These are phyloP conservation scores for Amphipyra berbera DNA, from an alignment of 2,888 invertebrate genomes.

Conservation along the genomic window DNA sequence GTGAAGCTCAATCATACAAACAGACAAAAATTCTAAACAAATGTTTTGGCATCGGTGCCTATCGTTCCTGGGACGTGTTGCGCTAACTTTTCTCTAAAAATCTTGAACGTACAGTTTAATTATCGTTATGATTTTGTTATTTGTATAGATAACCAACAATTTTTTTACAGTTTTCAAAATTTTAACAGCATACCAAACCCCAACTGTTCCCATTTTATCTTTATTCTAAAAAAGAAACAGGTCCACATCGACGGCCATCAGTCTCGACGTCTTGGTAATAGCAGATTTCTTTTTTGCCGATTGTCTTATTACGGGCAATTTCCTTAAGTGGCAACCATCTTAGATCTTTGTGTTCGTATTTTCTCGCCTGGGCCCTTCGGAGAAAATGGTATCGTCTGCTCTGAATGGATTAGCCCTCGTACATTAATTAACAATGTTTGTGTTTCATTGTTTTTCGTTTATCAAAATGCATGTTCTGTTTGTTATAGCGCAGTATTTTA, in stretches of 20 bases:
- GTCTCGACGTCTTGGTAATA: conserved; percentile 57
- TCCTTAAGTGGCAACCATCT: conserved; percentile 66
- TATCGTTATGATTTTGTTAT: no score
- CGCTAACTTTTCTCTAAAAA: no score
- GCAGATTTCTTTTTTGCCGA: conserved; percentile 65
- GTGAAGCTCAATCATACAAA: no score
- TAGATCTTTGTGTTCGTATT: conserved; percentile 55
- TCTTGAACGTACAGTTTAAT: no score
- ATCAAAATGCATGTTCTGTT: conserved; percentile 31
- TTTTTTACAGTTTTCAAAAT: no score
- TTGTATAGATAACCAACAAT: no score
- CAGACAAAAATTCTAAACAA: no score
- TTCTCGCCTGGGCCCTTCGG: conserved; percentile 46
- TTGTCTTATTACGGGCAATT: conserved; percentile 72
- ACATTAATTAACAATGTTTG: conserved; percentile 55
- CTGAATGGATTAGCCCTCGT: conserved; percentile 52
- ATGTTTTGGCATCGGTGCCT: no score
- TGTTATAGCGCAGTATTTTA: conserved; percentile 8
- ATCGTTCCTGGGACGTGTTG: no score
- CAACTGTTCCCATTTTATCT: background rate
- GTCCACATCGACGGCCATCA: conserved; percentile 52
- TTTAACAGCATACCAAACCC: no score
- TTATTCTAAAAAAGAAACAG: conserved; percentile 35
- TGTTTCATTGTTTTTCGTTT: conserved; percentile 39
- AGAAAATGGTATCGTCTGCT: conserved; percentile 51